These are phyloP conservation scores for Vipera latastei DNA, from an alignment of 2,797 vertebrate genomes.

Conservation along the genomic window DNA sequence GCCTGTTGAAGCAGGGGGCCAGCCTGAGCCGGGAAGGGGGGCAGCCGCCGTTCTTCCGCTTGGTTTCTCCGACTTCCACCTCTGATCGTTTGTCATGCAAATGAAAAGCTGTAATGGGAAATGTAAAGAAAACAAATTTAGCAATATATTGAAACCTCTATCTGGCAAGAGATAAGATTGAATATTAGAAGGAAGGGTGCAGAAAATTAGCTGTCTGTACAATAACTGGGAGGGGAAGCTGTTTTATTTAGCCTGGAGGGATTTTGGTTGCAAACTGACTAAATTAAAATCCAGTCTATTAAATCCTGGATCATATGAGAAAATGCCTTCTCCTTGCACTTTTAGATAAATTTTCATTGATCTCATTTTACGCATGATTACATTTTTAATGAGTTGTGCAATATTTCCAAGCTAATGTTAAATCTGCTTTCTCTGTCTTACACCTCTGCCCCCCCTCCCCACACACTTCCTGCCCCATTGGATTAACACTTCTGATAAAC, in stretches of 20 bases:
- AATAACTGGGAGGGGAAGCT: slow-evolving; percentile 79
- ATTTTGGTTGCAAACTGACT: slow-evolving; percentile 85
- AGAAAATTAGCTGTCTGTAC: slow-evolving; percentile 83
- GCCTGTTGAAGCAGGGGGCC: slow-evolving; percentile 13
- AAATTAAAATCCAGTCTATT: slow-evolving; percentile 94
- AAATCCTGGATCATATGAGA: slow-evolving; percentile 84
- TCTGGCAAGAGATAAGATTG: slow-evolving; percentile 78
- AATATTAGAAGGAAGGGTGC: slow-evolving; percentile 77
- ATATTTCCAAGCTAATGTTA: slow-evolving; percentile 86
- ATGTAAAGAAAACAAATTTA: slow-evolving; percentile 81
- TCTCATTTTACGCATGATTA: slow-evolving; percentile 96
- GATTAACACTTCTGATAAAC: slow-evolving; percentile 87
- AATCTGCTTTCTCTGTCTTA: slow-evolving; percentile 73
- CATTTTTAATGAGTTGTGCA: slow-evolving; percentile 94
- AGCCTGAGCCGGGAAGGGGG: slow-evolving; percentile 26
- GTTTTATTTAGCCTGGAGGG: slow-evolving; percentile 84
- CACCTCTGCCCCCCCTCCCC: slow-evolving; percentile 57
- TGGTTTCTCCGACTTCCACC: slow-evolving; percentile 68
- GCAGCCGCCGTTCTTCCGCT: slow-evolving; percentile 72
- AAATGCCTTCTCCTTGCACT: slow-evolving; percentile 85
- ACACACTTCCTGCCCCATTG: slow-evolving; percentile 72
- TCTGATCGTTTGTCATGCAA: slow-evolving; percentile 81
- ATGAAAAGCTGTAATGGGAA: slow-evolving; percentile 79
- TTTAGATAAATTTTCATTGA: slow-evolving; percentile 89
- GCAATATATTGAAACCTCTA: slow-evolving; percentile 75